These are phyloP conservation scores for Tringa solitaria DNA, from an alignment of 2,113 vertebrate genomes.

Conservation along the genomic window DNA sequence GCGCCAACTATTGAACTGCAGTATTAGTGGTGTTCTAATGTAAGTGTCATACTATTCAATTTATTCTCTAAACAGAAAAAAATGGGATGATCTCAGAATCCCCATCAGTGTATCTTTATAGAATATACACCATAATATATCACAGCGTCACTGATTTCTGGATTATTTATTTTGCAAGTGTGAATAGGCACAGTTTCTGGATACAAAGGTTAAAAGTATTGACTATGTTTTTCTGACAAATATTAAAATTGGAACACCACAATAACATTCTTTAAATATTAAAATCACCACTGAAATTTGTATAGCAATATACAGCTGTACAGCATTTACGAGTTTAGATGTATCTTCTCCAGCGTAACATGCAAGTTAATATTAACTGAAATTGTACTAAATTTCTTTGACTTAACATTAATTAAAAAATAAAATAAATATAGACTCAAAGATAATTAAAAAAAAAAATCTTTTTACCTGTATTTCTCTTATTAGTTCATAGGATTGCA, in stretches of 20 bases:
- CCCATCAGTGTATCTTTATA: not conserved
- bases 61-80: not conserved
- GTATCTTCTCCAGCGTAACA: not conserved
- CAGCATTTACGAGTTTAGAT: not conserved
- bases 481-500: not conserved
- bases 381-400: not conserved
- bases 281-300: not conserved
- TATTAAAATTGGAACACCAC: not conserved
- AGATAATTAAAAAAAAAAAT: not conserved
- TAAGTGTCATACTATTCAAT: not conserved
- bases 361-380: not conserved
- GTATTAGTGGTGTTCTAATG: not conserved
- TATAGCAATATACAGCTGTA: not conserved
- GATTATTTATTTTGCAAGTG: not conserved
- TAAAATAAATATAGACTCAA: not conserved
- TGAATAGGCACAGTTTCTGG: not conserved
- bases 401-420: not conserved
- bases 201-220: not conserved
- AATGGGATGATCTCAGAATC: not conserved
- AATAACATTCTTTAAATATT: not conserved
- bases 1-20: not conserved
- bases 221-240: not conserved
- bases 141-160: not conserved
- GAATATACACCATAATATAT: not conserved
- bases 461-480: not conserved